phyloP scores from a whole-genome alignment of 2,888 invertebrate species.

The Drosophila nr. medialis region DNA sequence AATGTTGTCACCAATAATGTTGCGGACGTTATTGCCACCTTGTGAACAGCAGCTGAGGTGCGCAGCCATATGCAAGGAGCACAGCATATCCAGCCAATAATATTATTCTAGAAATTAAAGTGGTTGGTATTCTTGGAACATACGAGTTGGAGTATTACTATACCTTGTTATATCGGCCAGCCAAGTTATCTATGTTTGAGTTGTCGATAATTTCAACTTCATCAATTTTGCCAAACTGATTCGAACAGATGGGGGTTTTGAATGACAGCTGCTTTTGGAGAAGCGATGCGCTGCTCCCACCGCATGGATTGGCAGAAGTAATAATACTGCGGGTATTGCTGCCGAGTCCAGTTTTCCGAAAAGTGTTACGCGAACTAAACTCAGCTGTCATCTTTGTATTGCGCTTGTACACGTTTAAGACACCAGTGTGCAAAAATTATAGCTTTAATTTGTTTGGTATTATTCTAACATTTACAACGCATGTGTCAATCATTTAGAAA shows the following conservation, averaged over 20 bases:
- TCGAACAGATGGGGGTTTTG: conserved; percentile 81
- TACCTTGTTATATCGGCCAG: conserved; percentile 81
- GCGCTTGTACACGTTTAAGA: conserved; percentile 13
- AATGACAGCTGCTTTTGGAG: conserved; percentile 84
- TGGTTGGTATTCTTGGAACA: background rate
- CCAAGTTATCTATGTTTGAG: conserved; percentile 74
- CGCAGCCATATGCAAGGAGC: conserved; percentile 87
- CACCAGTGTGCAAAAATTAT: conserved; percentile 1
- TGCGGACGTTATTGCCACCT: conserved; percentile 87
- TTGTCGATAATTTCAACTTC: conserved; percentile 84
- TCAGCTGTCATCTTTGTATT: conserved; percentile 68
- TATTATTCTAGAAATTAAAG: conserved; percentile 67
- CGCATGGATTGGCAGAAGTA: conserved; percentile 78
- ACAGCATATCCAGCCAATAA: conserved; percentile 87
- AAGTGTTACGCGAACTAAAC: conserved; percentile 71
- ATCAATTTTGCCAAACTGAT: conserved; percentile 81
- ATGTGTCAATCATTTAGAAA: conserved; percentile 18
- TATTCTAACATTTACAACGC: conserved; percentile 3
- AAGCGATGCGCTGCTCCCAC: conserved; percentile 79
- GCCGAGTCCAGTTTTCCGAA: conserved; percentile 65
- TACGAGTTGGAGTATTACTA: too few species aligned
- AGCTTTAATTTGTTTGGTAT: background rate
- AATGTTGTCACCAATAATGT: conserved; percentile 87
- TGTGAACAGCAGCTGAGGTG: conserved; percentile 87
- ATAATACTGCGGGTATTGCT: conserved; percentile 79